Evolutionary conservation across 1,140 invertebrate genomes (phyloP).

Genomic region (Calosoma granatense): DNA sequence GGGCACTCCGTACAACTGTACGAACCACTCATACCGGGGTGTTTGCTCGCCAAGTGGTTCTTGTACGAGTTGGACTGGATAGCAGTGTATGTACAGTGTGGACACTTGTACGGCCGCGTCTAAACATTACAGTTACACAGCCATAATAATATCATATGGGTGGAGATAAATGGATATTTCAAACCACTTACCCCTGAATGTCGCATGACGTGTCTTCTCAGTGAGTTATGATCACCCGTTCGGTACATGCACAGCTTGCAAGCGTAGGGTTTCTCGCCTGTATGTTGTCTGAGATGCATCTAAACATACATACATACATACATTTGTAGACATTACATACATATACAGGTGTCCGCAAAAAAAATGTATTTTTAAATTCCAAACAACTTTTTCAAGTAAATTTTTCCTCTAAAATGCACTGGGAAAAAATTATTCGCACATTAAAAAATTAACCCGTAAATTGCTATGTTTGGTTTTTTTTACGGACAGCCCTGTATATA

Average conservation of each 20-base stretch:
- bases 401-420: too few relatives aligned
- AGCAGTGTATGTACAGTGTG: conserved; percentile 53
- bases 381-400: too few relatives aligned
- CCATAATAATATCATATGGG: neutral
- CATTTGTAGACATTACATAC: too few relatives aligned
- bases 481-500: too few relatives aligned
- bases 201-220: conserved; percentile 58
- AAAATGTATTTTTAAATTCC: too few relatives aligned
- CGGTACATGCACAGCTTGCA: conserved; percentile 54
- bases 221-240: conserved; percentile 57
- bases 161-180: too few relatives aligned
- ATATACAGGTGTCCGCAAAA: too few relatives aligned
- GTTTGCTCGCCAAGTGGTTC: conserved; percentile 49
- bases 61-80: conserved; percentile 56
- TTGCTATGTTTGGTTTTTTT: too few relatives aligned
- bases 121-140: conserved; percentile 12
- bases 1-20: conserved; percentile 44
- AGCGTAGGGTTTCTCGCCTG: conserved; percentile 63
- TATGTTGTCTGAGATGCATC: conserved; percentile 53
- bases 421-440: too few relatives aligned
- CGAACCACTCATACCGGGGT: conserved; percentile 42
- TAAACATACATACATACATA: too few relatives aligned
- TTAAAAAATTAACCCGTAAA: too few relatives aligned
- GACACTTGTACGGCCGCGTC: conserved; percentile 51
- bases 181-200: conserved; percentile 52